Conservation (phyloP, 1,140 invertebrate genomes). For the Drosophila kohkoa region DNA sequence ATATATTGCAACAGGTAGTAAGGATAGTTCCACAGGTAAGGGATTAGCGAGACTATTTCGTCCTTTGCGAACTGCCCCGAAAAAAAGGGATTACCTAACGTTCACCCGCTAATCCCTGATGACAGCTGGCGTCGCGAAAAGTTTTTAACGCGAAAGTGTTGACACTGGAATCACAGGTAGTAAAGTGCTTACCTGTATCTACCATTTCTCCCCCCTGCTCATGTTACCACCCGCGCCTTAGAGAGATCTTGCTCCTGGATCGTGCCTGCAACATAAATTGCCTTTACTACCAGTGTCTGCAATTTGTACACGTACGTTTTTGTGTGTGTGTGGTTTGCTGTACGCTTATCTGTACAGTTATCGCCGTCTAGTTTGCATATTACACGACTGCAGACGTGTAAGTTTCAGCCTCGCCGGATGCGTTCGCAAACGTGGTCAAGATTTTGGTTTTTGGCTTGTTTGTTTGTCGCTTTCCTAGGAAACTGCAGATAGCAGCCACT, state of each 20-base stretch:
- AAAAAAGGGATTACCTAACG: neutral
- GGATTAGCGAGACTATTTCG: neutral
- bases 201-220: neutral
- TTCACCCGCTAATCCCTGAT: slow-evolving; percentile 20
- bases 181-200: slow-evolving; percentile 2
- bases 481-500: slow-evolving; percentile 52
- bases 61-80: slow-evolving; percentile 3
- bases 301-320: slow-evolving; percentile 62
- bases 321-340: slow-evolving; percentile 10
- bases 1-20: slow-evolving; percentile 39
- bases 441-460: slow-evolving; percentile 43
- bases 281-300: slow-evolving; percentile 58
- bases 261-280: slow-evolving; percentile 63
- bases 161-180: slow-evolving; percentile 27
- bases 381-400: slow-evolving; percentile 75
- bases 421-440: slow-evolving; percentile 73
- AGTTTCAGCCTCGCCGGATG: slow-evolving; percentile 63
- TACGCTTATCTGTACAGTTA: slow-evolving; percentile 80
- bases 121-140: slow-evolving; percentile 17
- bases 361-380: slow-evolving; percentile 80
- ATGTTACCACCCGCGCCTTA: neutral
- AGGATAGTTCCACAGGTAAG: neutral
- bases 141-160: slow-evolving; percentile 18
- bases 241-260: slow-evolving; percentile 36
- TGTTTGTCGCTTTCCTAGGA: slow-evolving; percentile 60